These are phyloP conservation scores for Aplocera efformata DNA, from an alignment of 2,888 invertebrate genomes.

Conservation along the genomic window DNA sequence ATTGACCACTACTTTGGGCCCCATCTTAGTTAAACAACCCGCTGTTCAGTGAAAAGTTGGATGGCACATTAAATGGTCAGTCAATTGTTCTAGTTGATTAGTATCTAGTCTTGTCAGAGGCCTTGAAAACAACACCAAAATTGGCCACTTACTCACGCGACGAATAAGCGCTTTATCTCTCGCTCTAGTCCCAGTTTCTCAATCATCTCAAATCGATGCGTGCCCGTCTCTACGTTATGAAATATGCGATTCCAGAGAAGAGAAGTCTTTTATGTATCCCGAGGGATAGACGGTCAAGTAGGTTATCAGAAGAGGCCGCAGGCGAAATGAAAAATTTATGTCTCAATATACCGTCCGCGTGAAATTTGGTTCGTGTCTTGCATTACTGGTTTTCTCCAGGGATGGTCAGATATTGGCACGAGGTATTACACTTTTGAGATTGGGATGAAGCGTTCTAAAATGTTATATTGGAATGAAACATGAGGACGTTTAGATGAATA, in stretches of 20 bases:
- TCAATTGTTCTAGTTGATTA: no score
- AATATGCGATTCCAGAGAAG: slow-evolving; percentile 78
- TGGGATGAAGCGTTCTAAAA: slow-evolving; percentile 2
- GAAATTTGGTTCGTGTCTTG: slow-evolving; percentile 57
- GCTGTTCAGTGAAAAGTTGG: no score
- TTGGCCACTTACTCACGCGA: no score
- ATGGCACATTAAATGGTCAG: no score
- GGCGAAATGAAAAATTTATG: slow-evolving; percentile 79
- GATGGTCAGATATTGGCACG: slow-evolving; percentile 32
- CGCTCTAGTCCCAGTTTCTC: no score
- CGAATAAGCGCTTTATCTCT: no score
- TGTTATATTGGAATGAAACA: no score
- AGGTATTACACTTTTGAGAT: slow-evolving; percentile 24
- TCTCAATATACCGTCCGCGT: slow-evolving; percentile 69
- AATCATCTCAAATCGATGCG: slow-evolving; percentile 28
- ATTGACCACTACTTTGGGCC: no score
- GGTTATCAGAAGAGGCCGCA: slow-evolving; percentile 75
- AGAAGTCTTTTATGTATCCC: slow-evolving; percentile 79
- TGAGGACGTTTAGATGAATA: no score
- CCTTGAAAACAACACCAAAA: no score
- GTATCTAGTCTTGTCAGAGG: no score
- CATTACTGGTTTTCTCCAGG: slow-evolving; percentile 56
- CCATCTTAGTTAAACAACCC: no score
- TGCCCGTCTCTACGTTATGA: slow-evolving; percentile 64
- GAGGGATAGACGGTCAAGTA: slow-evolving; percentile 72